Percentiles rank a stretch among this genome's conserved stretches.
phyloP scores from a whole-genome alignment of 2,113 vertebrate species.

The Hippolais icterina region DNA sequence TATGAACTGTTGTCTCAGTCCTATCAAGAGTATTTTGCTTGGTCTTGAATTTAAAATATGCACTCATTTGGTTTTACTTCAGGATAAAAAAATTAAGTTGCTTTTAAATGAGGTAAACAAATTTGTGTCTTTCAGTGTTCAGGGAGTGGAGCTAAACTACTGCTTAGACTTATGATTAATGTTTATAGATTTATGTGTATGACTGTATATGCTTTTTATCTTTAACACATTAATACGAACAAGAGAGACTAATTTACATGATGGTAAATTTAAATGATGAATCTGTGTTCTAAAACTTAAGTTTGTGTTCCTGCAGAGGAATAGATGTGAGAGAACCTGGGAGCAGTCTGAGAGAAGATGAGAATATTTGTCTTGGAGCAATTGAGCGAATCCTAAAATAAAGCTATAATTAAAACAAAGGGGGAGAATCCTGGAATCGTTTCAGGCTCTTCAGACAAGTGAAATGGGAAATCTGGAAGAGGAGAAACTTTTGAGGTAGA shows the following conservation, averaged over 20 bases:
- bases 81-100: not conserved
- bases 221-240: not conserved
- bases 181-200: not conserved
- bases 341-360: not conserved
- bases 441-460: not conserved
- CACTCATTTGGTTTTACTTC: constrained; percentile 6
- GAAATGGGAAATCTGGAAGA: not conserved
- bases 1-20: constrained; percentile 53
- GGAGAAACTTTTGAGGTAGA: not conserved
- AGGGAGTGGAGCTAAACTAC: not conserved
- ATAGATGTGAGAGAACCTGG: not conserved
- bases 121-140: not conserved
- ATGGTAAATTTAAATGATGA: not conserved
- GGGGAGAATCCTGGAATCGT: not conserved
- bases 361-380: not conserved
- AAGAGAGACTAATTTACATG: not conserved
- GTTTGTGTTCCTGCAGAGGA: not conserved
- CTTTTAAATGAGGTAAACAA: not conserved
- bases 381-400: not conserved
- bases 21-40: not conserved
- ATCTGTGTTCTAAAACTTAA: not conserved
- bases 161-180: not conserved
- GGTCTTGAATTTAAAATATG: constrained; percentile 22
- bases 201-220: not conserved
- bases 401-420: not conserved